phyloP scores from a whole-genome alignment of 1,140 invertebrate genomes.

The Trachymyrmex cornetzi region DNA sequence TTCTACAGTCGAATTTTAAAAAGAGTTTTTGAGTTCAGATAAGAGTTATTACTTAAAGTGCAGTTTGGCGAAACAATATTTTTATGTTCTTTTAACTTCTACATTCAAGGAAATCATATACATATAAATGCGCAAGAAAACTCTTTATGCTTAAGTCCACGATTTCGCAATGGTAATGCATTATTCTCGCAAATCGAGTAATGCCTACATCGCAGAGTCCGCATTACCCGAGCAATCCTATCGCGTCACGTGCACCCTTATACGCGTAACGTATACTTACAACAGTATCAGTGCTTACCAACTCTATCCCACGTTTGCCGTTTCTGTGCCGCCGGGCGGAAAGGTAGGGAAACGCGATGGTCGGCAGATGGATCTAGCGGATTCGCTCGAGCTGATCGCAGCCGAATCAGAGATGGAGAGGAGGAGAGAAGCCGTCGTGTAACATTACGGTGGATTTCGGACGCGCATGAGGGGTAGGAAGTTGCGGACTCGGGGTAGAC shows the following conservation, averaged over 20 bases:
- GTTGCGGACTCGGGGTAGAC: slow-evolving; percentile 32
- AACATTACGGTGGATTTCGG: slow-evolving; percentile 61
- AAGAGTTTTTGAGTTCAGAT: not conserved
- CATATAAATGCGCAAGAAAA: not conserved
- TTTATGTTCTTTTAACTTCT: not conserved
- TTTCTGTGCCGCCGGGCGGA: slow-evolving; percentile 13
- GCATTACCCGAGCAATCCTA: slow-evolving; percentile 41
- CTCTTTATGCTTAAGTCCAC: not conserved
- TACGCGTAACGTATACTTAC: slow-evolving; percentile 47
- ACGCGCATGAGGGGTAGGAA: slow-evolving; percentile 51
- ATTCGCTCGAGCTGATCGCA: slow-evolving; percentile 52
- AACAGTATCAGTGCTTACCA: slow-evolving; percentile 42
- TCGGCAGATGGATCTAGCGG: slow-evolving; percentile 51
- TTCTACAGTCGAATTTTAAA: not conserved
- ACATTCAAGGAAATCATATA: not conserved
- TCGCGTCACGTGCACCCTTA: slow-evolving; percentile 51
- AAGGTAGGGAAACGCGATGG: slow-evolving; percentile 47
- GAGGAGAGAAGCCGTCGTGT: slow-evolving; percentile 51
- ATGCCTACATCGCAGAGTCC: slow-evolving; percentile 23
- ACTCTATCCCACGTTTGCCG: too few relatives aligned
- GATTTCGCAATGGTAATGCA: slow-evolving; percentile 5
- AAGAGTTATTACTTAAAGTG: not conserved
- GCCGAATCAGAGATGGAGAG: slow-evolving; percentile 59
- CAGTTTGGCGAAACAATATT: not conserved
- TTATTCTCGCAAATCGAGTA: slow-evolving; percentile 27